phyloP scores from a whole-genome alignment of 2,888 invertebrate species.

The Petrolisthes cinctipes region DNA sequence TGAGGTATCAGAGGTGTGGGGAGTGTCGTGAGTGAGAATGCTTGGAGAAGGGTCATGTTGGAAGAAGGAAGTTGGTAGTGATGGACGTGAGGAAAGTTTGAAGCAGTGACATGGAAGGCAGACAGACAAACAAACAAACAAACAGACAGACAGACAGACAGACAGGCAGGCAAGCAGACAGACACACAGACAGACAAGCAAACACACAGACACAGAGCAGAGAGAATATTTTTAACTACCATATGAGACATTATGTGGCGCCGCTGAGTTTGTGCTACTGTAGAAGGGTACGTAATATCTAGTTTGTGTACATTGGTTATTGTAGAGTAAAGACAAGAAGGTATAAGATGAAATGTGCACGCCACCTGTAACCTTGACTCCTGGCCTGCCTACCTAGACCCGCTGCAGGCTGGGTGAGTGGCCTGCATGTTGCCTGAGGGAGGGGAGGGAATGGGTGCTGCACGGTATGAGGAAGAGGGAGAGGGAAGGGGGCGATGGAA shows the following conservation, averaged over 20 bases:
- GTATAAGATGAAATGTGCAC: neutral
- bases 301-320: neutral
- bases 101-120: neutral
- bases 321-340: neutral
- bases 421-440: neutral
- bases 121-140: neutral
- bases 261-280: neutral
- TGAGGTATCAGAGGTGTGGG: neutral
- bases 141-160: slow-evolving; percentile 24
- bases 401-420: neutral
- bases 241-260: too few species aligned
- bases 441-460: neutral
- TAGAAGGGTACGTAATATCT: neutral
- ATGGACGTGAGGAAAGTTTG: neutral
- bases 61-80: neutral
- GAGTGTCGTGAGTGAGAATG: neutral
- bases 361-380: neutral
- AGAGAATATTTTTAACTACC: neutral
- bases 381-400: slow-evolving; percentile 11
- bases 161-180: too few species aligned
- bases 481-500: neutral
- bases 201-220: neutral
- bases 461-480: neutral
- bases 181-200: too few species aligned
- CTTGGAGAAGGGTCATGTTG: neutral